phyloP scores from a whole-genome alignment of 2,113 vertebrate genomes.

The Datnioides undecimradiatus region DNA sequence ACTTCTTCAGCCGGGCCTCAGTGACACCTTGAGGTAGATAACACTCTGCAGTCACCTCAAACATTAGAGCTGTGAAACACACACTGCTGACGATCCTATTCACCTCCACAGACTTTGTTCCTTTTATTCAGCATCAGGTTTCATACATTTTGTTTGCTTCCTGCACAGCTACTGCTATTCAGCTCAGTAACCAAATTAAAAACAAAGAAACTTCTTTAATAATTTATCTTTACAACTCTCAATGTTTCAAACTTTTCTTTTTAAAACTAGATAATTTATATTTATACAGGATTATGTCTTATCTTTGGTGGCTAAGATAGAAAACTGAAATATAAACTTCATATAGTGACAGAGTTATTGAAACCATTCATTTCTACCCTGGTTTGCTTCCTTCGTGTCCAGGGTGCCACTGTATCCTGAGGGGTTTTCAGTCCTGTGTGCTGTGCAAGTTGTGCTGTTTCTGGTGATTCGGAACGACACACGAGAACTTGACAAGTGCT shows the following conservation, averaged over 20 bases:
- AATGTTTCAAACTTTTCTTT: constrained; percentile 29
- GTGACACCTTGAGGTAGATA: constrained; percentile 76
- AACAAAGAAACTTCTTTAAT: constrained; percentile 36
- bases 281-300: constrained; percentile 26
- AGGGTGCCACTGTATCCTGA: background rate
- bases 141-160: background rate
- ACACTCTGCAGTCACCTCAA: constrained; percentile 58
- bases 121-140: constrained; percentile 5
- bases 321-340: constrained; percentile 27
- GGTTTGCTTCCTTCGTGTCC: constrained; percentile 14
- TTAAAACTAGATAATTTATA: constrained; percentile 45
- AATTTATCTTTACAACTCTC: constrained; percentile 42
- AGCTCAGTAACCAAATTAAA: constrained; percentile 56
- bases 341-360: constrained; percentile 13
- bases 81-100: constrained; percentile 18
- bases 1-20: constrained; percentile 47
- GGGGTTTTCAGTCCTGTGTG: constrained; percentile 24
- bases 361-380: constrained; percentile 16
- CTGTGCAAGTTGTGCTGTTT: constrained; percentile 24
- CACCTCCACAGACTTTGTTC: background rate
- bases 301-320: constrained; percentile 59
- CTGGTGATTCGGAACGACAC: constrained; percentile 16
- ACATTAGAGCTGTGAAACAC: constrained; percentile 40
- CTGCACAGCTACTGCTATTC: constrained; percentile 40
- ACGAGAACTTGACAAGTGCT: constrained; percentile 1